Evolutionary conservation across 1,140 invertebrate species (phyloP).

Genomic region (Drosophila willistoni): DNA sequence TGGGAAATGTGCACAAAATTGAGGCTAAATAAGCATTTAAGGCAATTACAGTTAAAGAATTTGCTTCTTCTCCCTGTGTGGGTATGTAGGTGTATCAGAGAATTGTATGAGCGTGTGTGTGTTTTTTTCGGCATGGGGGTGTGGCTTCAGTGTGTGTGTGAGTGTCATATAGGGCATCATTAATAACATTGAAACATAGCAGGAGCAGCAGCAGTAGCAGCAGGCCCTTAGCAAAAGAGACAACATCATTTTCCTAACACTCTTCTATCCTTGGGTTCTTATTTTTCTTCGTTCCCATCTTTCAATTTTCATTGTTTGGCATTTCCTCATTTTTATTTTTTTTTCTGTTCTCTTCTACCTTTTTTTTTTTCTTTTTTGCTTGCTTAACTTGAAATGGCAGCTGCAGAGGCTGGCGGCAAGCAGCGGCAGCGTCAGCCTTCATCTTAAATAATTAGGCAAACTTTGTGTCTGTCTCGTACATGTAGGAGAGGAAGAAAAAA

Average conservation of each 20-base stretch:
- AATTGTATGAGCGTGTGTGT: constrained; percentile 4
- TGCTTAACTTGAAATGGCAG: constrained; percentile 62
- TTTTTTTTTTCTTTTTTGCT: constrained; percentile 21
- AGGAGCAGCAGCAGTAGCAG: constrained; percentile 20
- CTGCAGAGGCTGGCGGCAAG: constrained; percentile 20
- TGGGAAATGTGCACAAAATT: too few species aligned
- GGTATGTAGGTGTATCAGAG: constrained; percentile 21
- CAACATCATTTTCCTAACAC: constrained; percentile 66
- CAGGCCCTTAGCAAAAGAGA: constrained; percentile 35
- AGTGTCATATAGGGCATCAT: constrained; percentile 72
- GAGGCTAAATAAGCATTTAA: constrained; percentile 8
- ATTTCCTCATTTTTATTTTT: constrained; percentile 16
- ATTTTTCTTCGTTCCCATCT: constrained; percentile 18
- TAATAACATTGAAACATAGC: constrained; percentile 68
- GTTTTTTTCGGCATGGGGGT: background rate
- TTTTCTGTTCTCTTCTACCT: constrained; percentile 30
- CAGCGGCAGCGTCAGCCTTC: constrained; percentile 30
- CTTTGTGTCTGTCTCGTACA: constrained; percentile 66
- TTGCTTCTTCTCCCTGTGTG: background rate
- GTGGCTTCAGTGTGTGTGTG: constrained; percentile 19
- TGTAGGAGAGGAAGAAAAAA: constrained; percentile 15
- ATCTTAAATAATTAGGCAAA: constrained; percentile 79
- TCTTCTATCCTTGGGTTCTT: background rate
- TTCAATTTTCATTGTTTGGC: constrained; percentile 75
- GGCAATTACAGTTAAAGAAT: constrained; percentile 4